Conservation (phyloP, 2,888 invertebrate species). For the Eupelmus urozonus region DNA sequence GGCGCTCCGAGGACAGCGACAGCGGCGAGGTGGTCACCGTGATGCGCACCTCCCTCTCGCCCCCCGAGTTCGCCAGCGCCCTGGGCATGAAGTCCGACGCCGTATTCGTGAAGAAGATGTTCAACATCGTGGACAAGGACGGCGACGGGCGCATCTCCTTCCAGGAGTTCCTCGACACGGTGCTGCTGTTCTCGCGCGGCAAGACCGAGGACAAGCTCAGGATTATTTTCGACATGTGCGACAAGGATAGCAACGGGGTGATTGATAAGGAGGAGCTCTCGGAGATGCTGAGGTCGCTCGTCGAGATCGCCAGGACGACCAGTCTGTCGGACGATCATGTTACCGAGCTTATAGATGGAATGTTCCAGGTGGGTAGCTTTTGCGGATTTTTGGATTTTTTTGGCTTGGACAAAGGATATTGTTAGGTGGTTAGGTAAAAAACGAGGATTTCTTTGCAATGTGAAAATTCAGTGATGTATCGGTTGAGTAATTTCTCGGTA, state of each 20-base stretch:
- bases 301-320: slow-evolving; percentile 95
- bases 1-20: slow-evolving; percentile 83
- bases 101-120: slow-evolving; percentile 97
- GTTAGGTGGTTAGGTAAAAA: too few relatives aligned
- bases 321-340: slow-evolving; percentile 94
- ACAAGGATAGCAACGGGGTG: slow-evolving; percentile 94
- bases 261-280: slow-evolving; percentile 96
- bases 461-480: too few relatives aligned
- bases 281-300: slow-evolving; percentile 94
- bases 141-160: slow-evolving; percentile 95
- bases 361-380: slow-evolving; percentile 82
- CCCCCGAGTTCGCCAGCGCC: slow-evolving; percentile 95
- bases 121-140: slow-evolving; percentile 97
- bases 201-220: slow-evolving; percentile 95
- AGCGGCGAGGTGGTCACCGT: slow-evolving; percentile 94
- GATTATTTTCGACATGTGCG: slow-evolving; percentile 98
- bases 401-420: too few relatives aligned
- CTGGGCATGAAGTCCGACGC: slow-evolving; percentile 97
- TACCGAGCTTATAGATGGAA: slow-evolving; percentile 94
- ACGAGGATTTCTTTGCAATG: too few relatives aligned
- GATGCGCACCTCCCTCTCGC: slow-evolving; percentile 94
- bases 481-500: too few relatives aligned
- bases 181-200: slow-evolving; percentile 93
- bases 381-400: too few relatives aligned
- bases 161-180: slow-evolving; percentile 96